Percentiles rank a stretch among this genome's conserved stretches.
These are phyloP conservation scores for Platanista minor DNA, from an alignment of 2,113 vertebrate species.

Conservation along the genomic window DNA sequence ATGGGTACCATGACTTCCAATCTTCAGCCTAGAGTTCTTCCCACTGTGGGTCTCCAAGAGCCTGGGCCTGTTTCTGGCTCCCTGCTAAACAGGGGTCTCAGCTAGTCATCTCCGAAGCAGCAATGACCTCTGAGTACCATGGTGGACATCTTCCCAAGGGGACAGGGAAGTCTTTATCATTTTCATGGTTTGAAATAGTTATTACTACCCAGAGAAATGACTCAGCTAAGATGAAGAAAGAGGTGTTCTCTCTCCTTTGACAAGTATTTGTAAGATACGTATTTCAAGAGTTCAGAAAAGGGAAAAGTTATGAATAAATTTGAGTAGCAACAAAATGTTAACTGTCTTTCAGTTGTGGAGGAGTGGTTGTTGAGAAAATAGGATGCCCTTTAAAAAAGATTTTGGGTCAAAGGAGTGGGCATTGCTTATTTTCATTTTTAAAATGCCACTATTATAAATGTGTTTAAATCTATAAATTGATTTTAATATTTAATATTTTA, in stretches of 20 bases:
- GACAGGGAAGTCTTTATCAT: neutral
- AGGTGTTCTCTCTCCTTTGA: neutral
- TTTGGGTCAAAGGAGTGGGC: neutral
- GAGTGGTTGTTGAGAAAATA: neutral
- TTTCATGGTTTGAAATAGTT: neutral
- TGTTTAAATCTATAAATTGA: neutral
- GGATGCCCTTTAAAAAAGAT: neutral
- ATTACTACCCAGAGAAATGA: neutral
- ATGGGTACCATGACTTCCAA: neutral
- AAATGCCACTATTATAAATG: neutral
- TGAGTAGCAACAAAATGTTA: neutral
- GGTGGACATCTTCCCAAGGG: neutral
- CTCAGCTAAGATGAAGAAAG: neutral
- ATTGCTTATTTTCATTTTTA: neutral
- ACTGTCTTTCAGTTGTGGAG: neutral
- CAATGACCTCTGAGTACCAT: neutral
- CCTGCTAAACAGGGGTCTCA: neutral
- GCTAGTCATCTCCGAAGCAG: neutral
- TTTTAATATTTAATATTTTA: constrained; percentile 21
- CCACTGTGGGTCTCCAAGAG: neutral
- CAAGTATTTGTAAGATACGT: neutral
- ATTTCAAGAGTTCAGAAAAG: neutral
- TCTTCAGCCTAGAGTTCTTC: neutral
- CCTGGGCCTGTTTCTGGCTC: neutral
- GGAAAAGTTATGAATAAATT: neutral